Conservation (phyloP, 2,113 vertebrate species). For the Corvus moneduloides region DNA sequence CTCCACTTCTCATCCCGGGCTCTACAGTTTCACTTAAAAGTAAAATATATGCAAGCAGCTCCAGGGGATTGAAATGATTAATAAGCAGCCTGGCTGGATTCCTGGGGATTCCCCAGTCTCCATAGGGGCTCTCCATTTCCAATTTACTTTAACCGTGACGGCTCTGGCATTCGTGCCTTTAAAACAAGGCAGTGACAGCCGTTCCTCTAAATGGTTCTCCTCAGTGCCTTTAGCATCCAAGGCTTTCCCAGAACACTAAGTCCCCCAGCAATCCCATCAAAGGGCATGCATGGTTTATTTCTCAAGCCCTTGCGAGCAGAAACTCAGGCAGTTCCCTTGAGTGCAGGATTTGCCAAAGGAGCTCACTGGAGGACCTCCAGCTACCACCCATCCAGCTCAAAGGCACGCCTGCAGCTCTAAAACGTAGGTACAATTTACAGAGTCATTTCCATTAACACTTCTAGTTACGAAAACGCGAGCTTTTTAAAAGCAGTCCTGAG, state of each 20-base stretch:
- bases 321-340: neutral
- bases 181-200: neutral
- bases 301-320: neutral
- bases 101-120: neutral
- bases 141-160: neutral
- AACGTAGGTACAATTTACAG: rapidly evolving
- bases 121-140: neutral
- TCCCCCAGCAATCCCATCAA: neutral
- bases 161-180: neutral
- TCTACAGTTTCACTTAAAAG: neutral
- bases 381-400: neutral
- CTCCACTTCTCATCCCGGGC: neutral
- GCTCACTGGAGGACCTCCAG: neutral
- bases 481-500: neutral
- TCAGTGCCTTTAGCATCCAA: neutral
- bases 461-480: neutral
- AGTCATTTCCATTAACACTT: neutral
- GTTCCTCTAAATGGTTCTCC: neutral
- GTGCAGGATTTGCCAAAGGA: neutral
- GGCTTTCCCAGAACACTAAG: neutral
- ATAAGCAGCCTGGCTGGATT: neutral
- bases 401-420: neutral
- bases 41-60: neutral
- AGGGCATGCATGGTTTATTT: neutral
- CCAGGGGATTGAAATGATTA: neutral